phyloP scores from a whole-genome alignment of 1,140 invertebrate genomes.

The Heliconius hermathena region DNA sequence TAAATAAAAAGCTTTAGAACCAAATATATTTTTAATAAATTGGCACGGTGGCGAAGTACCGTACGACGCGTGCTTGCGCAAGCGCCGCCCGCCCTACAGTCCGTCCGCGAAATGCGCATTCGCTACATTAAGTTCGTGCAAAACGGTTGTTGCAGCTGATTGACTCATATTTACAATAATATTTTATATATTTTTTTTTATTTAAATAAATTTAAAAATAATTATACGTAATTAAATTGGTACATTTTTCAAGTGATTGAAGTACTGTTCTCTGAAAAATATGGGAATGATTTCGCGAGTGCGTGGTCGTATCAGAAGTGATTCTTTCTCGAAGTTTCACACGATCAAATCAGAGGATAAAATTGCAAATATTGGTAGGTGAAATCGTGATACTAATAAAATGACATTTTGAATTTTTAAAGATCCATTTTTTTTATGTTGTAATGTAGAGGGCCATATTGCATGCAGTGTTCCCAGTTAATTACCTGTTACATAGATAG shows the following conservation, averaged over 20 bases:
- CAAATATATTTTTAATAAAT: slow-evolving; percentile 44
- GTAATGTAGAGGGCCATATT: background rate
- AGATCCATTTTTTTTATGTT: background rate
- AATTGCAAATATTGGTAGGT: slow-evolving; percentile 84
- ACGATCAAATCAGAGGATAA: slow-evolving; percentile 84
- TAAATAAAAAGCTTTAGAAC: slow-evolving; percentile 40
- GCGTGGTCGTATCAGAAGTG: slow-evolving; percentile 83
- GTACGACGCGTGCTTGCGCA: slow-evolving; percentile 44
- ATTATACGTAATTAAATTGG: background rate
- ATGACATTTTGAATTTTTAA: background rate
- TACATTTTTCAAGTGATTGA: background rate
- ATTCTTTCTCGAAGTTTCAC: slow-evolving; percentile 84
- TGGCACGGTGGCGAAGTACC: slow-evolving; percentile 40
- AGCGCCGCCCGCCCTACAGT: slow-evolving; percentile 62
- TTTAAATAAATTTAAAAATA: background rate
- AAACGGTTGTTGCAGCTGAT: slow-evolving; percentile 41
- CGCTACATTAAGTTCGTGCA: slow-evolving; percentile 53
- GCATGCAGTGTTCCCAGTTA: background rate
- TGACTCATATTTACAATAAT: background rate
- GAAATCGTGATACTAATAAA: slow-evolving; percentile 15
- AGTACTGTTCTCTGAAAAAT: slow-evolving; percentile 12
- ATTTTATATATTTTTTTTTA: background rate
- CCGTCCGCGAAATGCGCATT: slow-evolving; percentile 63
- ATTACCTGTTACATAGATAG: background rate
- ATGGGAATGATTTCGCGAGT: slow-evolving; percentile 88